Conservation (phyloP, 2,113 vertebrate genomes). For the Atherinomorus stipes region DNA sequence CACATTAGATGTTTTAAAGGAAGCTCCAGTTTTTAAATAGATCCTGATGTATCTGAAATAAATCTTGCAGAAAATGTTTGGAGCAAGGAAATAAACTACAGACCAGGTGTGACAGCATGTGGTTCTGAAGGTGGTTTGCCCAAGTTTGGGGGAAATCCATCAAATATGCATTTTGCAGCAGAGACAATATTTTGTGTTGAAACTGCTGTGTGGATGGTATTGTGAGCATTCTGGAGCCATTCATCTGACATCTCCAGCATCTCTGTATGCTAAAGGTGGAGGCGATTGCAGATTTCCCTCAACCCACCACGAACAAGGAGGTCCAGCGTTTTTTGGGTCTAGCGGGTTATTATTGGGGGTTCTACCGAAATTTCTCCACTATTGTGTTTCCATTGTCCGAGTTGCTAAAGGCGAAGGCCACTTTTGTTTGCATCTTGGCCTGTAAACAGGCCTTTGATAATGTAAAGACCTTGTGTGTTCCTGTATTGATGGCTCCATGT, state of each 20-base stretch:
- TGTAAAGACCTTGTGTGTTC: too few species aligned
- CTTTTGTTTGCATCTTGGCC: too few species aligned
- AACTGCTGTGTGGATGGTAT: constrained; percentile 37
- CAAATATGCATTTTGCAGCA: constrained; percentile 32
- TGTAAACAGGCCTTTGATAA: too few species aligned
- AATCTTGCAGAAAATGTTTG: constrained; percentile 1
- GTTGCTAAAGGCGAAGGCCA: too few species aligned
- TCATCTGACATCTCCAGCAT: constrained; percentile 22
- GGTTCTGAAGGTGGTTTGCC: constrained; percentile 26
- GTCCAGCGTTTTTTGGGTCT: too few species aligned
- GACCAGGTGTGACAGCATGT: constrained; percentile 11
- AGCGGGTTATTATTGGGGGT: too few species aligned
- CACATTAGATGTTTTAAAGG: constrained; percentile 14
- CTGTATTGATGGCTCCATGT: too few species aligned
- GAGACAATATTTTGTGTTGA: constrained; percentile 28
- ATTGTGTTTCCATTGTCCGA: too few species aligned
- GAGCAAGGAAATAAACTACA: constrained; percentile 25
- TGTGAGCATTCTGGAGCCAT: constrained; percentile 30
- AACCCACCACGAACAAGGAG: too few species aligned
- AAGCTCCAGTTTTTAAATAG: constrained; percentile 6
- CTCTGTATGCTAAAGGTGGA: constrained; percentile 15
- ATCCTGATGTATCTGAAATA: constrained; percentile 8
- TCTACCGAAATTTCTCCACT: too few species aligned
- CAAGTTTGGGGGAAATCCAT: constrained; percentile 41
- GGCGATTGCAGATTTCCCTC: too few species aligned